Percentiles rank a stretch among this genome's conserved stretches.
phyloP scores from a whole-genome alignment of 2,113 vertebrate species.

The Halcyon senegalensis region DNA sequence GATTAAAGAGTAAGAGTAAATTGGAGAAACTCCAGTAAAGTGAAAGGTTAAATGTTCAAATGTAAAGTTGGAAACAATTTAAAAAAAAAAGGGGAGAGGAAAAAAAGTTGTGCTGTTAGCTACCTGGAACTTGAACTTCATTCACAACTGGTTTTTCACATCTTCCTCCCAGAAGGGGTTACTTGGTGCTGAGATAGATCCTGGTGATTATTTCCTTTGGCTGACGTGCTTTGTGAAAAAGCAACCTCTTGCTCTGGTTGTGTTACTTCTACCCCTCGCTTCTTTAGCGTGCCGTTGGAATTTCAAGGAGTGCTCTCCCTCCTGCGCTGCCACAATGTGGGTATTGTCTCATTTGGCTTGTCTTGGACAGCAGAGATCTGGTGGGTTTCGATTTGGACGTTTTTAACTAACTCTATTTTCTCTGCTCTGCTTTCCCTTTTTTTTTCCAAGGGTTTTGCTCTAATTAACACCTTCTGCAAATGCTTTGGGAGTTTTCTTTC shows the following conservation, averaged over 20 bases:
- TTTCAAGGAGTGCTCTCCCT: slow-evolving; percentile 33
- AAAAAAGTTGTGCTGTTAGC: not conserved
- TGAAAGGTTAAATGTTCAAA: not conserved
- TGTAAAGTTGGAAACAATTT: not conserved
- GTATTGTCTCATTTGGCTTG: slow-evolving; percentile 55
- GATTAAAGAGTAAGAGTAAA: not conserved
- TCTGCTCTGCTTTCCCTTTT: not conserved
- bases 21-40: not conserved
- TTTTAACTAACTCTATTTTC: not conserved
- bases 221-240: slow-evolving; percentile 6
- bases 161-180: slow-evolving; percentile 41
- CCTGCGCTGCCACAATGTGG: slow-evolving; percentile 27
- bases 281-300: slow-evolving; percentile 18
- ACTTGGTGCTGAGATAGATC: slow-evolving; percentile 32
- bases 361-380: slow-evolving; percentile 45
- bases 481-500: not conserved
- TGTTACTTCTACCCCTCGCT: slow-evolving; percentile 4
- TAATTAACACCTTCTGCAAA: slow-evolving; percentile 1
- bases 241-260: slow-evolving; percentile 51
- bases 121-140: slow-evolving; percentile 18
- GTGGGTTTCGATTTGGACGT: not conserved
- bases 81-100: too few relatives aligned
- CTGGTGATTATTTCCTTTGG: slow-evolving; percentile 60
- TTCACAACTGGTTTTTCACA: not conserved
- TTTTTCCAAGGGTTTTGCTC: not conserved